Conservation (phyloP, 2,797 vertebrate genomes). For the Sardinella longiceps region DNA sequence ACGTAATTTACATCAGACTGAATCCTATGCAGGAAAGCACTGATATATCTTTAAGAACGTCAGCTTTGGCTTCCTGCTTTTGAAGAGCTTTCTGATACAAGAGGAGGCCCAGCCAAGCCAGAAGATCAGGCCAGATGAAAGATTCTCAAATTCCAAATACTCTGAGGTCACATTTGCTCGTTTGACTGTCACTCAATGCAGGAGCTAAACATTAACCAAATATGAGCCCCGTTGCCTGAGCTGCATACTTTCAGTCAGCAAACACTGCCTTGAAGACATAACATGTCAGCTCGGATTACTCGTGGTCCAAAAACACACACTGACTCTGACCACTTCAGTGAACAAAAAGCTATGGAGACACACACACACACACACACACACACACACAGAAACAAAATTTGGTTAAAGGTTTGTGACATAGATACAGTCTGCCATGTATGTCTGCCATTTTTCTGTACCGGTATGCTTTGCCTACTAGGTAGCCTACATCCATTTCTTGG, state of each 20-base stretch:
- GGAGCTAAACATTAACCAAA: slow-evolving; percentile 12
- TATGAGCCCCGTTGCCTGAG: background rate
- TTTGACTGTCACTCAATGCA: background rate
- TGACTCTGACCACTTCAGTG: background rate
- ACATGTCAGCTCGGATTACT: background rate
- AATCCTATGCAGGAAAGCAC: background rate
- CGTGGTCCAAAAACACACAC: background rate
- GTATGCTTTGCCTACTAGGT: background rate
- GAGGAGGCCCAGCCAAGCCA: background rate
- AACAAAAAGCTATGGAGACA: background rate
- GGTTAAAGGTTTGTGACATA: background rate
- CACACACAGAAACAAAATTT: background rate
- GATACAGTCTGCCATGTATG: background rate
- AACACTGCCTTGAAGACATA: background rate
- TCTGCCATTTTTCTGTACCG: background rate
- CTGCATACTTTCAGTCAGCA: slow-evolving; percentile 4
- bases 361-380: background rate
- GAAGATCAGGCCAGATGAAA: background rate
- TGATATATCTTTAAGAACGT: background rate
- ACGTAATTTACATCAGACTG: slow-evolving; percentile 1
- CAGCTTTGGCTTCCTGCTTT: background rate
- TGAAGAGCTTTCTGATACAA: background rate
- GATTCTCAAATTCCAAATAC: background rate
- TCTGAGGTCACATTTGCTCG: background rate
- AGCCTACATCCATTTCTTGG: background rate